phyloP scores from a whole-genome alignment of 2,113 vertebrate species.

The Caranx melampygus region DNA sequence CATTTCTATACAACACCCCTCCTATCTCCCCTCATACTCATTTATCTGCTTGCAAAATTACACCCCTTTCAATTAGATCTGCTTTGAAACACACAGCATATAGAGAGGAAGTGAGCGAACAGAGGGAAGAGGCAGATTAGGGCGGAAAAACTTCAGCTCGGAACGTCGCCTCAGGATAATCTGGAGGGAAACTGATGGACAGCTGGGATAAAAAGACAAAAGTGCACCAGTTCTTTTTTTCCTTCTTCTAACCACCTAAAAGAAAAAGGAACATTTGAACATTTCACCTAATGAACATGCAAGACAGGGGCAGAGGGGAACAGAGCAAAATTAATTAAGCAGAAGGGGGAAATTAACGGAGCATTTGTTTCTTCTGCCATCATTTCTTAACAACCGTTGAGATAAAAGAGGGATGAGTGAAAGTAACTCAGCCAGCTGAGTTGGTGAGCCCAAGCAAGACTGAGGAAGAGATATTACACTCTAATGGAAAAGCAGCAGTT shows the following conservation, averaged over 20 bases:
- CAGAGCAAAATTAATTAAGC: constrained; percentile 66
- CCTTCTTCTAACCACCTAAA: constrained; percentile 4
- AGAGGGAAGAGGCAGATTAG: constrained; percentile 62
- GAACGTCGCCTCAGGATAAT: constrained; percentile 63
- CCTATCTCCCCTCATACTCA: constrained; percentile 57
- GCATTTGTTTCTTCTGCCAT: constrained; percentile 45
- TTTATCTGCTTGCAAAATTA: constrained; percentile 70
- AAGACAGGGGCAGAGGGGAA: constrained; percentile 41
- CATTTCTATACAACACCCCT: constrained; percentile 59
- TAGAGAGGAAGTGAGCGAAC: constrained; percentile 47
- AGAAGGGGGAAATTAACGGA: constrained; percentile 46
- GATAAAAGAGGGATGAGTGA: constrained; percentile 50
- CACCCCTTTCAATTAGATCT: constrained; percentile 66
- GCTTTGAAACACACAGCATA: constrained; percentile 59
- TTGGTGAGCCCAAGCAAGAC: constrained; percentile 28
- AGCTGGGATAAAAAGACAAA: constrained; percentile 50
- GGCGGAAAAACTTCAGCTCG: constrained; percentile 43
- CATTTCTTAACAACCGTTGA: constrained; percentile 19
- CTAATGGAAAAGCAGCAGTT: constrained; percentile 53
- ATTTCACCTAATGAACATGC: constrained; percentile 50
- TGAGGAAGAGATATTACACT: constrained; percentile 27
- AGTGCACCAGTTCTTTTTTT: constrained; percentile 24
- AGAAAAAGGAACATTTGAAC: constrained; percentile 46
- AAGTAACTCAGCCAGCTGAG: constrained; percentile 34
- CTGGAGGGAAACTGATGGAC: constrained; percentile 67